A percentile compares a stretch with the other conserved stretches of the same genome.
Evolutionary conservation across 2,113 vertebrate genomes (phyloP).

Genomic region (Siniperca chuatsi): DNA sequence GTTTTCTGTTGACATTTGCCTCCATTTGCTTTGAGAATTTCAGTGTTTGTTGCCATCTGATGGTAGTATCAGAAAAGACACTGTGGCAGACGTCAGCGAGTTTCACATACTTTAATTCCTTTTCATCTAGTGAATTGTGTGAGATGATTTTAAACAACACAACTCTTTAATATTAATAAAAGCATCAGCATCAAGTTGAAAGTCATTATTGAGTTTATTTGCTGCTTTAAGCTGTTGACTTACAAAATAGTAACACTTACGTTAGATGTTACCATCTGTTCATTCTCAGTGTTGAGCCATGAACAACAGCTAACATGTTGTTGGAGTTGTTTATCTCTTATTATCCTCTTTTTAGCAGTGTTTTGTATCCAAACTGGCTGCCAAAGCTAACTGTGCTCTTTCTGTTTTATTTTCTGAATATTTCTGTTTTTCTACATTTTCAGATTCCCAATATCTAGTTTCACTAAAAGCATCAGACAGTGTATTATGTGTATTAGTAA

Average conservation of each 20-base stretch:
- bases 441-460: background rate
- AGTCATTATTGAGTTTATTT: background rate
- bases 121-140: too few species aligned
- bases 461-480: accelerated
- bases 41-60: background rate
- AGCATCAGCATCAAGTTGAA: background rate
- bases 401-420: background rate
- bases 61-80: background rate
- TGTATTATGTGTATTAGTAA: background rate
- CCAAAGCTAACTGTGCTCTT: background rate
- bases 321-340: background rate
- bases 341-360: background rate
- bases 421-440: too few species aligned
- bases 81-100: background rate
- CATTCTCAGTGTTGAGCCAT: too few species aligned
- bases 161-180: too few species aligned
- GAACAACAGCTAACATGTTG: background rate
- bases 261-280: background rate
- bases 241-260: background rate
- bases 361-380: background rate
- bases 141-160: too few species aligned
- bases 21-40: background rate
- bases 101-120: too few species aligned
- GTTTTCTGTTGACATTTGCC: background rate
- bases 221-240: background rate